Conservation (phyloP, 2,888 invertebrate genomes). For the Metalampra italica region DNA sequence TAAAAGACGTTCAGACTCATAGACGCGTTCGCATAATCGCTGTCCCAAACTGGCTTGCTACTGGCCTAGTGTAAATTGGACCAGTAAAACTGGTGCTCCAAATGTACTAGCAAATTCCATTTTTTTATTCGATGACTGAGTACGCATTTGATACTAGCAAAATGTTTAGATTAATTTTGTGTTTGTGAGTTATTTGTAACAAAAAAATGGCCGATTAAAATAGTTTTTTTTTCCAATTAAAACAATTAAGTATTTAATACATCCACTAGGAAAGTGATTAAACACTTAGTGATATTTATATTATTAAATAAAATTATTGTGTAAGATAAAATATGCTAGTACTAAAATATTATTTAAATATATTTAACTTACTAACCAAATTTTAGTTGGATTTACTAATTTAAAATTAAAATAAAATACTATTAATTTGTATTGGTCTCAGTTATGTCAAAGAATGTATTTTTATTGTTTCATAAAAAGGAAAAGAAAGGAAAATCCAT, state of each 20-base stretch:
- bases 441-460: conserved; percentile 69
- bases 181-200: not conserved
- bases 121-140: conserved; percentile 34
- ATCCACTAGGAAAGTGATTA: conserved; percentile 37
- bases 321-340: conserved; percentile 50
- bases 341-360: conserved; percentile 38
- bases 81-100: conserved; percentile 30
- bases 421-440: conserved; percentile 66
- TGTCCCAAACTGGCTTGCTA: not conserved
- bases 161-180: conserved; percentile 14
- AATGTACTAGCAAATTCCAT: conserved; percentile 9
- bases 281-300: conserved; percentile 61
- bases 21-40: too few species aligned
- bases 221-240: conserved; percentile 11
- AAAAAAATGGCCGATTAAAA: conserved; percentile 10
- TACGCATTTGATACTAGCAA: conserved; percentile 35
- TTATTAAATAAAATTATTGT: conserved; percentile 25
- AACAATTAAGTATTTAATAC: conserved; percentile 1
- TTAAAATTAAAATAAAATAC: conserved; percentile 22
- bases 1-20: too few species aligned
- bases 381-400: conserved; percentile 45
- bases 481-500: conserved; percentile 31
- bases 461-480: conserved; percentile 24
- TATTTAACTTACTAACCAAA: conserved; percentile 50
- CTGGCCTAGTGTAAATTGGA: not conserved